A percentile compares a stretch with the other conserved stretches of the same genome.
Evolutionary conservation across 2,797 vertebrate species (phyloP).

Genomic region (Dromococcyx pavoninus): DNA sequence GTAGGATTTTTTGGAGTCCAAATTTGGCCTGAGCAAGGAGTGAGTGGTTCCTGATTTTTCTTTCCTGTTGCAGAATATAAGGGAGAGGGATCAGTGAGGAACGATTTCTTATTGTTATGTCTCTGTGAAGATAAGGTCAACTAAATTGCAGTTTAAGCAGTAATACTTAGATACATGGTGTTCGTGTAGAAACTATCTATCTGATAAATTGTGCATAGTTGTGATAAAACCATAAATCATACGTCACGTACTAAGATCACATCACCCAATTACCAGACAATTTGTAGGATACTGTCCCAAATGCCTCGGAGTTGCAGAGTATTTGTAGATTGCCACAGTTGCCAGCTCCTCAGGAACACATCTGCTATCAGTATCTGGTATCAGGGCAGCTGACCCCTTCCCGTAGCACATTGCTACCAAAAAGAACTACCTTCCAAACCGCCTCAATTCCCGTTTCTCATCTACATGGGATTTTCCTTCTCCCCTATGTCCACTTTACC

Average conservation of each 20-base stretch:
- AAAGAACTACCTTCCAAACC: not conserved
- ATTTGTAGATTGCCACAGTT: not conserved
- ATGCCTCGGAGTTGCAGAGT: not conserved
- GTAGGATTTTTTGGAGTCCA: not conserved
- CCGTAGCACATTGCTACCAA: not conserved
- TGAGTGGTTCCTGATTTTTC: not conserved
- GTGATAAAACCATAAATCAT: not conserved
- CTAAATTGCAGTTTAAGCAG: not conserved
- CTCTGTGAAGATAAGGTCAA: not conserved
- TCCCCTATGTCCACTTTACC: not conserved
- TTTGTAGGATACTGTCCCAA: not conserved
- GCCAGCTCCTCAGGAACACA: not conserved
- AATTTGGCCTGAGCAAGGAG: not conserved
- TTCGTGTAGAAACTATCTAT: not conserved
- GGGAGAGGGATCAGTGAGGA: not conserved
- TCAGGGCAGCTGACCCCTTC: not conserved
- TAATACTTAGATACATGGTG: not conserved
- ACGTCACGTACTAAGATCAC: not conserved
- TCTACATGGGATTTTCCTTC: not conserved
- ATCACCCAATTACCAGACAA: not conserved
- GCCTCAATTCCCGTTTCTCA: not conserved
- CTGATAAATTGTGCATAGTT: not conserved
- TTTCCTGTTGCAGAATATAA: not conserved
- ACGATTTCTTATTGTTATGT: not conserved
- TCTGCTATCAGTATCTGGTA: not conserved